Conservation (phyloP, 2,888 invertebrate species). For the Gonocerus acuteangulatus region DNA sequence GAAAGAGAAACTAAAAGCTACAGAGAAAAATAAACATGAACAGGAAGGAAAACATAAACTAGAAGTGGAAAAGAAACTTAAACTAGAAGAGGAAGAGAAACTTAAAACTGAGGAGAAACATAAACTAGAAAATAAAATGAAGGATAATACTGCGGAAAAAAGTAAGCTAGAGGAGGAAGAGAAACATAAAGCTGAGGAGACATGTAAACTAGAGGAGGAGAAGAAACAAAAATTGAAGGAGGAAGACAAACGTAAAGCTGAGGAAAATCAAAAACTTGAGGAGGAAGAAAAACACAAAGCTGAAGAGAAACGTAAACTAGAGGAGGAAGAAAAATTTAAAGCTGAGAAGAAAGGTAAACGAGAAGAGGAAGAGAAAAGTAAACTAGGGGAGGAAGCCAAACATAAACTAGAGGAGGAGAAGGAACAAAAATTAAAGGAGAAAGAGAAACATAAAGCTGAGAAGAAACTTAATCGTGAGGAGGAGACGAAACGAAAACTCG, state of each 20-base stretch:
- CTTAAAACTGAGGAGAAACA: neutral
- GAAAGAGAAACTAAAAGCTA: neutral
- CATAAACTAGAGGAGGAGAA: neutral
- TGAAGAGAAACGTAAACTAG: neutral
- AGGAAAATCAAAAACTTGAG: neutral
- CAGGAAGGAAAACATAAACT: neutral
- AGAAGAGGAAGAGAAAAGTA: constrained; percentile 13
- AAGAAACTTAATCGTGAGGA: neutral
- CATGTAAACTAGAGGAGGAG: constrained; percentile 2
- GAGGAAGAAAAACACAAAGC: neutral
- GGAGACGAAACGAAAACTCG: neutral
- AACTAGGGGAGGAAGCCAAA: neutral
- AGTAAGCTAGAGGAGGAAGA: constrained; percentile 1
- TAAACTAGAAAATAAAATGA: neutral
- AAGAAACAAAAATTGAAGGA: constrained; percentile 8
- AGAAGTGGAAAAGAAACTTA: constrained; percentile 3
- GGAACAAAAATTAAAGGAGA: constrained; percentile 4
- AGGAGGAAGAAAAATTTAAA: neutral
- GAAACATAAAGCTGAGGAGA: constrained; percentile 9
- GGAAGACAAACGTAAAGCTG: constrained; percentile 2
- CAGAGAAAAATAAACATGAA: neutral
- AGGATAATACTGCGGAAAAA: constrained; percentile 5
- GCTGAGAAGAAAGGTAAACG: neutral
- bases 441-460: neutral
- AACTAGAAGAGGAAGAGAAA: constrained; percentile 11